A percentile compares a stretch with the other conserved stretches of the same genome.
phyloP scores from a whole-genome alignment of 2,888 invertebrate genomes.

The Cetonia aurata region DNA sequence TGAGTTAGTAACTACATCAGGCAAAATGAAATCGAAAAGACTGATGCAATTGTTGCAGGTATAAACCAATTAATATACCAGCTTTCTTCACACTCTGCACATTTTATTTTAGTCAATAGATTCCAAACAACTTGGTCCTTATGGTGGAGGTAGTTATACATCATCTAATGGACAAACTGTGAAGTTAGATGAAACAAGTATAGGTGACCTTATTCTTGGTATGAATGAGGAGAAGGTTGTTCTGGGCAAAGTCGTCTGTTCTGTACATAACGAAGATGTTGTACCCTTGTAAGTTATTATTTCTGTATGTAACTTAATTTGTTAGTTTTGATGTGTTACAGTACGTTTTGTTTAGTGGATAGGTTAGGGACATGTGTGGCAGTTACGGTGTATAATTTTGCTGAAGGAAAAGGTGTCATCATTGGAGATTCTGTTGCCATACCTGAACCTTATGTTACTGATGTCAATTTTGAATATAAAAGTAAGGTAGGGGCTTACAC shows the following conservation, averaged over 20 bases:
- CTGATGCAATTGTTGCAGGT: conserved; percentile 78
- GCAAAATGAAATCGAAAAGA: conserved; percentile 81
- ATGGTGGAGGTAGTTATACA: conserved; percentile 72
- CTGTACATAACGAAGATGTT: conserved; percentile 79
- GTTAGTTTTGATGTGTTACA: conserved; percentile 63
- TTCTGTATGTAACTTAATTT: conserved; percentile 35
- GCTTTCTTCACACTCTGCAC: too few relatives aligned
- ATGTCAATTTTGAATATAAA: conserved; percentile 71
- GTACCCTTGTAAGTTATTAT: conserved; percentile 80
- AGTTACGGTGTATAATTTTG: conserved; percentile 88
- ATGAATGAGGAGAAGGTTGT: conserved; percentile 77
- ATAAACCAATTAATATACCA: conserved; percentile 40
- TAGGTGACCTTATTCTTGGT: conserved; percentile 73
- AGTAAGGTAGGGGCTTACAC: conserved; percentile 67
- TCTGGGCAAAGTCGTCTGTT: conserved; percentile 85
- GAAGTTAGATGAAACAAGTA: conserved; percentile 66
- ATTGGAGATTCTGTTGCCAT: conserved; percentile 88
- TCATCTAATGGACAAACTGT: conserved; percentile 68
- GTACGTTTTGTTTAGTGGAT: conserved; percentile 86
- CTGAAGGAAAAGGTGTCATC: conserved; percentile 83
- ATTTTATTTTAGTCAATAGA: conserved; percentile 71
- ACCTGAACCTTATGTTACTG: conserved; percentile 78
- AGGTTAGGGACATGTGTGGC: conserved; percentile 77
- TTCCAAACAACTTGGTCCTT: conserved; percentile 78
- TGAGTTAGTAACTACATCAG: conserved; percentile 75